Evolutionary conservation across 1,140 invertebrate genomes (phyloP), one percentile per base, ranked within the genome.

Genomic region (Calephelis nemesis): DNA sequence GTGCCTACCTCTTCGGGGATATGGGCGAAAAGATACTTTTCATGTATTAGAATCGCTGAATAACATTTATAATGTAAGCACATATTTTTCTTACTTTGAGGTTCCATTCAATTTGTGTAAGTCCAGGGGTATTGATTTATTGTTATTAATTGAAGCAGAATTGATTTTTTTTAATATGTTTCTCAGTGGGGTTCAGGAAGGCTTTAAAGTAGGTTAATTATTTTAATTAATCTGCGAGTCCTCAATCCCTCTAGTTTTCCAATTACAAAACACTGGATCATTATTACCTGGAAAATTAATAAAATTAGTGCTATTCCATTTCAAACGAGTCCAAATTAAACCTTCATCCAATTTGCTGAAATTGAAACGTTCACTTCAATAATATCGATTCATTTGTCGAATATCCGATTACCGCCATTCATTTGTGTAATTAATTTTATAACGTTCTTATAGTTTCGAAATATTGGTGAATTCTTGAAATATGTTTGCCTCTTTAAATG

Each of bases 171-270:
- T 19, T 19, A 19, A 19, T 19, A 19, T 19, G 19, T 19, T 19
- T 19, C 19, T 3, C 52, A 15, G 42, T 42, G 1, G 8, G 42
- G 42, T 8, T 42, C 5, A 42, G 42, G 5, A 42, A 42, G 42
- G 42, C 8, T 42, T 42, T 6, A 42, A 42, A 6, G n/a, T 42
- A 58, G 30, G 12, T 15, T 7, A 1, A 11, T 15, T 2, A 10
- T 39, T 58, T 58, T 58, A 58, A 58, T 58, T 58, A 58, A 58
- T 58, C 30, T 58, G 19, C 52, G 54, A 60, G 30, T 60, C 54
- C 12, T n/a, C 11, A 30, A n/a, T 11, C 30, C 39, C 40, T 39
- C 12, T 60, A 60, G 39, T 60, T 60, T 58, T 60, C 58, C 30
- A 60, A 40, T 60, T 12, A 40, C 58, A 8, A 60, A 40, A 60